Evolutionary conservation across 1,140 invertebrate species (phyloP).

Genomic region (Drosophila carrolli): DNA sequence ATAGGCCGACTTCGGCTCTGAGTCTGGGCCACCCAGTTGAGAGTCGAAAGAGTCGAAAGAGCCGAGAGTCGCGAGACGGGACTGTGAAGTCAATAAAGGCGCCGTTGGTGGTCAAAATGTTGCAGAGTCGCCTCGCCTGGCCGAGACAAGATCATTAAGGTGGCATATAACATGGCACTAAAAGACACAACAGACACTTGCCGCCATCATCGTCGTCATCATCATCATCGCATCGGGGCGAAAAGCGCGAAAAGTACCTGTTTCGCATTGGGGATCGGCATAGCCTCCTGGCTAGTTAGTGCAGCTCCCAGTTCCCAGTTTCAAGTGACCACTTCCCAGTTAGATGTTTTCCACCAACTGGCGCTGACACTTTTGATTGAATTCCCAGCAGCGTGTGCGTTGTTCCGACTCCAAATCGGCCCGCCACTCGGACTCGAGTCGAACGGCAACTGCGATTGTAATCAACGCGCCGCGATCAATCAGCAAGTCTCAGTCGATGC

Average conservation of each 20-base stretch:
- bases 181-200: slow-evolving; percentile 81
- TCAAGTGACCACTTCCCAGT: slow-evolving; percentile 1
- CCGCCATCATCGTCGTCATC: slow-evolving; percentile 40
- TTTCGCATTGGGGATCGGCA: slow-evolving; percentile 60
- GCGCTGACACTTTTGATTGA: slow-evolving; percentile 83
- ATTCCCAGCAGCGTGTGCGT: slow-evolving; percentile 77
- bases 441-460: slow-evolving; percentile 57
- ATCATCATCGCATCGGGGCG: slow-evolving; percentile 29
- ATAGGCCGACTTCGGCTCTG: slow-evolving; percentile 66
- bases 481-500: slow-evolving; percentile 58
- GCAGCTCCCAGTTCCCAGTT: slow-evolving; percentile 28
- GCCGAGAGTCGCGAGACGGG: slow-evolving; percentile 12
- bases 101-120: slow-evolving; percentile 84
- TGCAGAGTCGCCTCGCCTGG: slow-evolving; percentile 63
- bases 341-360: slow-evolving; percentile 62
- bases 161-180: slow-evolving; percentile 84
- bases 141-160: slow-evolving; percentile 84
- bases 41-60: slow-evolving; percentile 12
- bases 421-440: background rate
- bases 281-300: slow-evolving; percentile 63
- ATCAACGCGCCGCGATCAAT: slow-evolving; percentile 79
- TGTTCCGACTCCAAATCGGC: slow-evolving; percentile 41
- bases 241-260: slow-evolving; percentile 71
- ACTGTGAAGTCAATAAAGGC: slow-evolving; percentile 82
- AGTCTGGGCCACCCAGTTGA: slow-evolving; percentile 54